Percentiles rank a stretch among this genome's conserved stretches.
These are phyloP conservation scores for Drosophila leontia DNA, from an alignment of 1,140 invertebrate genomes.

Conservation along the genomic window DNA sequence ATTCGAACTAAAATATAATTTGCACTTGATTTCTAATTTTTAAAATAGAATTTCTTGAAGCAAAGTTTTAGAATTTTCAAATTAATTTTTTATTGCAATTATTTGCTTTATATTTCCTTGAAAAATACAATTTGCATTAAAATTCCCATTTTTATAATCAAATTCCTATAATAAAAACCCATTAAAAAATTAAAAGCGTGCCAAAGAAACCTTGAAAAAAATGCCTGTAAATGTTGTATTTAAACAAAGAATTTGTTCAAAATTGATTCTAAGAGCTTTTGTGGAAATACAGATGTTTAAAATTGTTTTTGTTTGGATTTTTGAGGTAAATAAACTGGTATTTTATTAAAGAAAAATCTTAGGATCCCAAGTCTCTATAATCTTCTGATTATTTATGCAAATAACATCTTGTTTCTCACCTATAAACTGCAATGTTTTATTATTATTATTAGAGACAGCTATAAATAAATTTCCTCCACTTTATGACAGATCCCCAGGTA, in stretches of 20 bases:
- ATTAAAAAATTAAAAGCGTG: slow-evolving; percentile 5
- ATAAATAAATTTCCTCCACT: not conserved
- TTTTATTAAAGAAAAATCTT: not conserved
- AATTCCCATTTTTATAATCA: not conserved
- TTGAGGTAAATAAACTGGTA: slow-evolving; percentile 4
- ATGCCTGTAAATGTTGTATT: not conserved
- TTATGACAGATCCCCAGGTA: not conserved
- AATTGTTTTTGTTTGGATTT: not conserved
- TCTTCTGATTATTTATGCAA: not conserved
- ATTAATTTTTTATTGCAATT: not conserved
- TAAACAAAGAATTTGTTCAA: not conserved
- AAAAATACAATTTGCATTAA: not conserved
- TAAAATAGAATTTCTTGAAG: not conserved
- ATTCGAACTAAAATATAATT: not conserved
- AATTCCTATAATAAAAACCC: not conserved
- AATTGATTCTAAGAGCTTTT: not conserved
- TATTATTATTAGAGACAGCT: not conserved
- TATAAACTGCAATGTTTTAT: not conserved
- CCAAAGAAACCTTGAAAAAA: slow-evolving; percentile 1
- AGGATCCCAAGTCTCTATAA: not conserved
- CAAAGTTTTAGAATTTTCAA: not conserved
- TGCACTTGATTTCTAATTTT: too few species aligned
- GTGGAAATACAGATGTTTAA: not conserved
- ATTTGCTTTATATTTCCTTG: not conserved
- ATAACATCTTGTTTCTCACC: not conserved